Evolutionary conservation across 2,888 invertebrate genomes (phyloP), one percentile per base, ranked within the genome.

Genomic region (Drosophila silvestris): DNA sequence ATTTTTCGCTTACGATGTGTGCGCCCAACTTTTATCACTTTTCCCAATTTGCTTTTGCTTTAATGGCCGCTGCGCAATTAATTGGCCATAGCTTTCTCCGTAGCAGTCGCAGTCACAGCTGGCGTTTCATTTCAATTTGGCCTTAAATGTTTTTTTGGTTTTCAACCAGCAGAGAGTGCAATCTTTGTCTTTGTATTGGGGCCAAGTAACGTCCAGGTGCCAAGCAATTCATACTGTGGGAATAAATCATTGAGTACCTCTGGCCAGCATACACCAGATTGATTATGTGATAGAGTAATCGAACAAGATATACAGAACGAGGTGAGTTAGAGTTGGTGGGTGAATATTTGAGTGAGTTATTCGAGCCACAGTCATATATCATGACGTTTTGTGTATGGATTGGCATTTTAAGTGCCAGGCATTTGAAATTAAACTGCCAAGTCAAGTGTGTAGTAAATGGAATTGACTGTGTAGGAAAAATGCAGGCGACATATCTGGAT

Each of bases 351-450:
- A 67, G 61, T 67, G 74, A 86, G 77, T 83, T 83, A 89, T 81
- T 77, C 62, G 79, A 69, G 47, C 33, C 57, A 72, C 63, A 68
- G 64, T 65, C 82, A 74, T 85, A 77, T 77, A 86, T 85, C 86
- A 85, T 79, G 57, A 58, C 54, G 30, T 54, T 68, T 65, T 60
- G 69, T 44, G 52, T 53, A 56, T 70, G 57, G 73, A 72, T 77
- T 85, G 85, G 52, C 82, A 73, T 80, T 80, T 84, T 74, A 89
- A 87, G 84, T 89, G 85, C 82, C 68, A 60, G 35, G 14, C 67
- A 57, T 26, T 76, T 52, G 35, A 58, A 70, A 80, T 64, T 56
- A 50, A 71, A 57, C 51, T 58, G 63, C 30, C 52, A 53, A 44
- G 19, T 68, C 33, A 22, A 56, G 51, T 63, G 53, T 28, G 35